phyloP scores from a whole-genome alignment of 2,888 invertebrate species.

The Tethea ocularis region DNA sequence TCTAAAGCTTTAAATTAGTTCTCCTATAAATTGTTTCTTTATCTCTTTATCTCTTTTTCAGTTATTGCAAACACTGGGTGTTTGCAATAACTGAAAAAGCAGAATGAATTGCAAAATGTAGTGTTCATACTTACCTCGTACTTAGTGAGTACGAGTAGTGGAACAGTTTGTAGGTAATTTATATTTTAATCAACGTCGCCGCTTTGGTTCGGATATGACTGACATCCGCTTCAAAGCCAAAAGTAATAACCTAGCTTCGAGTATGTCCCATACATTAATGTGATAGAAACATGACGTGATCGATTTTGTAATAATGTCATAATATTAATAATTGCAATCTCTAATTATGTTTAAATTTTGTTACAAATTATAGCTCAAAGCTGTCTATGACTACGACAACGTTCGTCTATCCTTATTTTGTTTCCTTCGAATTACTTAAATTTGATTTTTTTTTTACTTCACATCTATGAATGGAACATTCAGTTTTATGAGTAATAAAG shows the following conservation, averaged over 20 bases:
- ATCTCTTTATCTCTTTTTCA: background rate
- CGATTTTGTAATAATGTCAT: too few relatives aligned
- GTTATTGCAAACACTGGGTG: too few relatives aligned
- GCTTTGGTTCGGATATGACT: slow-evolving; percentile 52
- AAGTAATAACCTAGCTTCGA: slow-evolving; percentile 26
- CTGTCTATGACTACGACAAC: background rate
- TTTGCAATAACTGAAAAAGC: too few relatives aligned
- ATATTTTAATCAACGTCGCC: slow-evolving; percentile 60
- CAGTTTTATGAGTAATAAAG: background rate
- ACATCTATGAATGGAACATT: background rate
- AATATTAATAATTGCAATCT: too few relatives aligned
- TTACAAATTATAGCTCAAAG: too few relatives aligned
- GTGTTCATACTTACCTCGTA: background rate
- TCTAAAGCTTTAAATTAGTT: background rate
- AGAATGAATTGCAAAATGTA: background rate
- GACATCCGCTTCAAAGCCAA: slow-evolving; percentile 49
- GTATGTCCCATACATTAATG: background rate
- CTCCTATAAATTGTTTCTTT: background rate
- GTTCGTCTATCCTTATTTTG: background rate
- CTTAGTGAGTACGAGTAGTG: background rate
- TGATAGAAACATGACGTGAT: too few relatives aligned
- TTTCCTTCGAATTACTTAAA: background rate
- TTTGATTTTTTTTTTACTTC: too few relatives aligned
- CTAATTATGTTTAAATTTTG: too few relatives aligned
- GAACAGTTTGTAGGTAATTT: slow-evolving; percentile 44